Evolutionary conservation across 2,113 vertebrate species (phyloP).

Genomic region (Motacilla alba): DNA sequence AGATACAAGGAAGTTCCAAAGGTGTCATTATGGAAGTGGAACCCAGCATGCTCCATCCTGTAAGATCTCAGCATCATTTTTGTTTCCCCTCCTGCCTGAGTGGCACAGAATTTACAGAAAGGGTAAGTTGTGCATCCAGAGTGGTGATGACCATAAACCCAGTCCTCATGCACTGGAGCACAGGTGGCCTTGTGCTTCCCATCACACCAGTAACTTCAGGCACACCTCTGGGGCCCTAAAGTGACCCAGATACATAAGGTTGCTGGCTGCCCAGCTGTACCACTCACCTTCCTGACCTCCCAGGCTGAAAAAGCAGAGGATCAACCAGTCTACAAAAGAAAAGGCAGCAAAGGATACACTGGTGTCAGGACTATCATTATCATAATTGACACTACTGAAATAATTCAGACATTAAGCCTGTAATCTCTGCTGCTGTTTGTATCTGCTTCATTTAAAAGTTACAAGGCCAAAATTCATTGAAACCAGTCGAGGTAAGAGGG

Average conservation of each 20-base stretch:
- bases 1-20: not conserved
- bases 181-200: not conserved
- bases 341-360: not conserved
- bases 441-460: conserved; percentile 21
- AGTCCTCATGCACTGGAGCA: not conserved
- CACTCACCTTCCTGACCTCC: conserved; percentile 32
- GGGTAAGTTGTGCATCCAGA: not conserved
- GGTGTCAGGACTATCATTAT: conserved; percentile 12
- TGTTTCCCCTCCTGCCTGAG: not conserved
- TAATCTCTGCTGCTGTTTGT: conserved; percentile 27
- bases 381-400: not conserved
- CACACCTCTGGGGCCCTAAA: not conserved
- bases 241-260: not conserved
- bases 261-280: conserved; percentile 23
- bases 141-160: not conserved
- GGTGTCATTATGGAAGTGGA: not conserved
- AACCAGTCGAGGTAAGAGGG: not conserved
- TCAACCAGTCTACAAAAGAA: conserved; percentile 8
- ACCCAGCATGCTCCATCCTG: not conserved
- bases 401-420: conserved; percentile 28
- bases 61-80: not conserved
- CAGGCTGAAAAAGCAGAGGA: not conserved
- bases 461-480: conserved; percentile 6
- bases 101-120: not conserved
- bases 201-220: not conserved